Percentiles rank a stretch among this genome's conserved stretches.
Conservation (phyloP, 2,888 invertebrate genomes). For the Erebia ligea region DNA sequence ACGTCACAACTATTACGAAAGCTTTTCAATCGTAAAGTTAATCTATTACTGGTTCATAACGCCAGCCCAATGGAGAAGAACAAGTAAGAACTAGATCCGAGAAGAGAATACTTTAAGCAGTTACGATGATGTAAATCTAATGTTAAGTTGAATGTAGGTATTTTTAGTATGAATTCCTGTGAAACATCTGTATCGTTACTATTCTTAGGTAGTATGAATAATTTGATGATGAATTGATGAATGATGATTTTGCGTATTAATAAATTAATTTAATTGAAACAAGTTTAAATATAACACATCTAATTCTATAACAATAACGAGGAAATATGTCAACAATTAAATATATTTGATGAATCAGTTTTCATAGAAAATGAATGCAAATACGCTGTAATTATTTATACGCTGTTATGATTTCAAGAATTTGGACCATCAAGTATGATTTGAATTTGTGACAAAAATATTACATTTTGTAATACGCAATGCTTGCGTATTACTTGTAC, state of each 20-base stretch:
- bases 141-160: not conserved
- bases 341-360: slow-evolving; percentile 31
- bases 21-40: too few relatives aligned
- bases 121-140: not conserved
- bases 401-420: not conserved
- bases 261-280: slow-evolving; percentile 5
- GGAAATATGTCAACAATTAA: slow-evolving; percentile 27
- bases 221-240: not conserved
- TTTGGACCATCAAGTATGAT: not conserved
- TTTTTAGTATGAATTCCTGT: not conserved
- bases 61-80: too few relatives aligned
- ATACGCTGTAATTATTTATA: not conserved
- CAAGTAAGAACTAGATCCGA: too few relatives aligned
- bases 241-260: not conserved
- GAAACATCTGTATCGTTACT: not conserved
- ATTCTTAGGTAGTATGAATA: not conserved
- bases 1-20: too few relatives aligned
- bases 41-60: too few relatives aligned
- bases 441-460: too few relatives aligned
- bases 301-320: slow-evolving; percentile 24
- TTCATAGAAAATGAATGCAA: slow-evolving; percentile 17
- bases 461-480: too few relatives aligned
- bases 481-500: too few relatives aligned
- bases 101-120: too few relatives aligned
- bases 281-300: slow-evolving; percentile 10